Evolutionary conservation across 2,888 invertebrate genomes (phyloP), one percentile per base, ranked within the genome.

Genomic region (Cheilosia urbana): DNA sequence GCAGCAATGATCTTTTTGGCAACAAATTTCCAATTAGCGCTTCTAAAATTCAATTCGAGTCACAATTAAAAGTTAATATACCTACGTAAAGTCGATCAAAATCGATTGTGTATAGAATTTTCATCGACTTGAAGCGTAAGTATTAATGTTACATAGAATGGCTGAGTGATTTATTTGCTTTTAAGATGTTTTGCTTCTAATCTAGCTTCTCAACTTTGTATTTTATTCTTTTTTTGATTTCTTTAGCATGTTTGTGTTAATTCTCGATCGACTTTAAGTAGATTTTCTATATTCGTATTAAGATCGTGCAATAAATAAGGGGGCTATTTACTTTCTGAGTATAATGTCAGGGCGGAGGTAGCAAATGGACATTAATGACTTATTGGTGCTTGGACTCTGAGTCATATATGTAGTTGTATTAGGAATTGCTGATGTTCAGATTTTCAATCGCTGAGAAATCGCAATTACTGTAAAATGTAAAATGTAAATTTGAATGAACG

Each of bases 61-160:
- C 40, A 42, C 66, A 53, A 68, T 69, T 45, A 69, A 55, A 62
- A 49, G 55, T 62, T 62, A 62, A 55, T 68, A 57, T 68, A 75
- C 75, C 24, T 68, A 75, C 75, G 24, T 34, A 45, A 71, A 69
- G 27, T 62, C 62, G 62, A 69, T 77, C 42, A 13, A 34, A 65
- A 66, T 66, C 19, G 49, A 11, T 30, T 58, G 49, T 13, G 30
- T 19, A 11, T 27, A 62, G 45, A 51, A 55, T 55, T 17, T 34
- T 60, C 30, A 24, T 19, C 13, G 53, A 37, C 37, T 37, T 19
- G 7, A 60, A 45, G 24, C 30, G 49, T 34, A 57, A 4, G 27
- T 57, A 17, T 15, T 63, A 21, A 34, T 49, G 49, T 49, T 42
- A 11, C 9, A 19, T 19, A n/a, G 19, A 17, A 47, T 47, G 5